phyloP scores from a whole-genome alignment of 2,797 vertebrate genomes.

The Selene dorsalis region DNA sequence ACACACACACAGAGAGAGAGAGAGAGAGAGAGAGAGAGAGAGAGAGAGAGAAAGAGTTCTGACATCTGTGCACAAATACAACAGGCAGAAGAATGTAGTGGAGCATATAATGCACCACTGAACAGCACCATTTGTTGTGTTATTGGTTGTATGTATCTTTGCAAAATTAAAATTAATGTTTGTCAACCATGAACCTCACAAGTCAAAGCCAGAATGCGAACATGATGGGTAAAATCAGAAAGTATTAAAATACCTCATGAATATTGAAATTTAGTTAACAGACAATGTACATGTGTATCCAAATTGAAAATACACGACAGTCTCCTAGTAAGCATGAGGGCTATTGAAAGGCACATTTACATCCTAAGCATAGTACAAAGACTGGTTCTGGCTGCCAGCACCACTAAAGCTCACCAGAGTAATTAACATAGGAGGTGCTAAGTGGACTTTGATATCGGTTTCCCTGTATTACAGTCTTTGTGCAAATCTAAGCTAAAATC shows the following conservation, averaged over 20 bases:
- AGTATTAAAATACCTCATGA: neutral
- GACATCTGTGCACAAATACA: neutral
- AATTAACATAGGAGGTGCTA: neutral
- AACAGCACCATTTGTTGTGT: neutral
- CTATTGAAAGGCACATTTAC: neutral
- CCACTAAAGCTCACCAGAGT: neutral
- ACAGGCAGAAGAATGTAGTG: neutral
- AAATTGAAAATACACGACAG: neutral
- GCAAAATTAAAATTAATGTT: neutral
- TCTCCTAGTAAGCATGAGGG: neutral
- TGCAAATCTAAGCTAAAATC: slow-evolving; percentile 1
- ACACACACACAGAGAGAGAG: neutral
- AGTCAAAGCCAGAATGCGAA: neutral
- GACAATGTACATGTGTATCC: neutral
- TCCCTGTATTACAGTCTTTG: neutral
- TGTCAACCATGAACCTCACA: neutral
- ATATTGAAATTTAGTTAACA: neutral
- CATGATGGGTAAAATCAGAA: neutral
- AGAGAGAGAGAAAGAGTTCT: neutral
- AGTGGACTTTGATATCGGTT: neutral
- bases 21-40: neutral
- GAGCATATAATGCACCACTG: neutral
- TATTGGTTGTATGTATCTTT: neutral
- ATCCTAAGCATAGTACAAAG: neutral
- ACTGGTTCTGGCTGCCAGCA: neutral